phyloP scores from a whole-genome alignment of 2,113 vertebrate species.

The Macquaria ambigua region DNA sequence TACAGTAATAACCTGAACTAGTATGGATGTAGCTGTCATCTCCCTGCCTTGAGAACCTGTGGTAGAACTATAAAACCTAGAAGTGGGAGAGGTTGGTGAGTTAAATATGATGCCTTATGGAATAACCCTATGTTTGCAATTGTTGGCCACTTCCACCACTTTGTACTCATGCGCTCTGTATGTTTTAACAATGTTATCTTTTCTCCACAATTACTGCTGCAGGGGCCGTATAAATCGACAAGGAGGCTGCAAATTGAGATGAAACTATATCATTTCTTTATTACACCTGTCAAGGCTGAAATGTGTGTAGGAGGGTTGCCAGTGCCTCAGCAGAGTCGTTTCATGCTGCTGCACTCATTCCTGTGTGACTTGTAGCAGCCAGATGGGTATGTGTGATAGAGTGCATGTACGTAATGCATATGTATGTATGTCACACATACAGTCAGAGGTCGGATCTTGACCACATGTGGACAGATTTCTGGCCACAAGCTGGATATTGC shows the following conservation, averaged over 20 bases:
- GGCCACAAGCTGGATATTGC: neutral
- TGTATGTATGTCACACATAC: neutral
- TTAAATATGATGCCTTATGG: constrained; percentile 46
- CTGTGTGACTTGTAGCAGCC: constrained; percentile 31
- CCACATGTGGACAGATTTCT: neutral
- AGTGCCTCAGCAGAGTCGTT: constrained; percentile 34
- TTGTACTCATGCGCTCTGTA: constrained; percentile 22
- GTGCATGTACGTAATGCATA: neutral
- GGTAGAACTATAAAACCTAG: constrained; percentile 30
- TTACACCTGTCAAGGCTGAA: constrained; percentile 45
- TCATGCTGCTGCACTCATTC: constrained; percentile 32
- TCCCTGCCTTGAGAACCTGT: constrained; percentile 7
- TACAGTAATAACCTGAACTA: neutral
- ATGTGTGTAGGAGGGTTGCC: constrained; percentile 41
- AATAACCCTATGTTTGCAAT: constrained; percentile 34
- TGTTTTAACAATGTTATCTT: constrained; percentile 62
- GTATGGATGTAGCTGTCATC: constrained; percentile 19
- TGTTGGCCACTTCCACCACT: constrained; percentile 42
- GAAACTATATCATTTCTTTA: constrained; percentile 52
- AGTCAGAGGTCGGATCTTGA: neutral
- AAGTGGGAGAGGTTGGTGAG: constrained; percentile 25
- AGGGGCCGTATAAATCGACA: constrained; percentile 27
- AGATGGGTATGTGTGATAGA: constrained; percentile 24
- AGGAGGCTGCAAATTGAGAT: constrained; percentile 35
- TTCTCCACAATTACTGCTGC: constrained; percentile 27